Evolutionary conservation across 2,113 vertebrate species (phyloP).

Genomic region (Brachypteracias leptosomus): DNA sequence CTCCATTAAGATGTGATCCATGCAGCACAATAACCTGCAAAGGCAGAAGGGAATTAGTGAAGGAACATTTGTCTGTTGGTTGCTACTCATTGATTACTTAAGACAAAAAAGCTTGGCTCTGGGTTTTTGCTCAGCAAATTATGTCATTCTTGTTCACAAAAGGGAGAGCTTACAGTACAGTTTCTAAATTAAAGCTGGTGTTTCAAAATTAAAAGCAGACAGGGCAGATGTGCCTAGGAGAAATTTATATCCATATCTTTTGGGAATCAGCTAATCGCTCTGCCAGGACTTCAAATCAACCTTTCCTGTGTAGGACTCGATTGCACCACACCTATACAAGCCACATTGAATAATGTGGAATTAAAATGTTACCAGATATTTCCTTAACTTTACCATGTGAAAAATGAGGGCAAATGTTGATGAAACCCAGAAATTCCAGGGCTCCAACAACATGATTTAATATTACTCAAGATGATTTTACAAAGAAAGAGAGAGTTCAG

Average conservation of each 20-base stretch:
- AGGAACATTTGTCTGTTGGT: slow-evolving; percentile 53
- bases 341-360: slow-evolving; percentile 49
- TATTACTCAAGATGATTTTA: slow-evolving; percentile 44
- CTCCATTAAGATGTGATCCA: background rate
- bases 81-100: slow-evolving; percentile 70
- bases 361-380: slow-evolving; percentile 72
- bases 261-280: slow-evolving; percentile 72
- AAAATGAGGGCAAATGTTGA: slow-evolving; percentile 51
- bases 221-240: slow-evolving; percentile 76
- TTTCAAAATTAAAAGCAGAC: slow-evolving; percentile 82
- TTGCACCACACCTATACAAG: slow-evolving; percentile 74
- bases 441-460: slow-evolving; percentile 36
- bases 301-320: slow-evolving; percentile 64
- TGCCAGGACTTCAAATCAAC: slow-evolving; percentile 76
- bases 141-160: slow-evolving; percentile 78
- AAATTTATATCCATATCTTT: slow-evolving; percentile 72
- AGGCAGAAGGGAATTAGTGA: slow-evolving; percentile 15
- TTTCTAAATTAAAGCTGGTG: slow-evolving; percentile 76
- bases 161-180: slow-evolving; percentile 65
- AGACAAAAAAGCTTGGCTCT: slow-evolving; percentile 71
- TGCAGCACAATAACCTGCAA: background rate
- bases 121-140: slow-evolving; percentile 69
- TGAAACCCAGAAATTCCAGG: slow-evolving; percentile 41
- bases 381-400: slow-evolving; percentile 58
- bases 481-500: slow-evolving; percentile 26